A percentile compares a stretch with the other conserved stretches of the same genome.
Evolutionary conservation across 2,888 invertebrate species (phyloP).

Genomic region (Trissonchulus sp.): DNA sequence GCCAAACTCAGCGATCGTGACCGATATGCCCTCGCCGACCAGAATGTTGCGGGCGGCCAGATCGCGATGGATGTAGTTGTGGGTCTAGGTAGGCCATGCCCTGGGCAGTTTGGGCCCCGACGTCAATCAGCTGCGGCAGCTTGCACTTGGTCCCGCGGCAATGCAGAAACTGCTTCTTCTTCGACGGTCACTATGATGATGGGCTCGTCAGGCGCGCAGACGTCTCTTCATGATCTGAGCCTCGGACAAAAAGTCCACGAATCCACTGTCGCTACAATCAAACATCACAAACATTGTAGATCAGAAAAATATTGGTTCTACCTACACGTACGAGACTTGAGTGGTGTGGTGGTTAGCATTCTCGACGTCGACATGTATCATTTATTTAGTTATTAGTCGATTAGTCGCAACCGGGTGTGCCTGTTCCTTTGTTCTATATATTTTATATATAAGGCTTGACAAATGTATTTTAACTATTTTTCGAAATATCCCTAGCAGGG

Average conservation of each 20-base stretch:
- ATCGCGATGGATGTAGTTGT: conserved; percentile 98
- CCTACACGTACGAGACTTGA: too few species aligned
- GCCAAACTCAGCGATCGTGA: conserved; percentile 98
- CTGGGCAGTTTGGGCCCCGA: conserved; percentile 96
- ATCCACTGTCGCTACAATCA: conserved; percentile 77
- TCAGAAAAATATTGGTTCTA: too few species aligned
- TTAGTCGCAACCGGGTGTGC: too few species aligned
- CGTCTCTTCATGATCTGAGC: conserved; percentile 99
- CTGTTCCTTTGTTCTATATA: too few species aligned
- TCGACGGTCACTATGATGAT: conserved; percentile 98
- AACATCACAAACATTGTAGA: neutral
- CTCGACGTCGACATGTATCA: too few species aligned
- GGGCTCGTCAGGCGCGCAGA: conserved; percentile 97
- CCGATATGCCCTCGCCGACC: conserved; percentile 86
- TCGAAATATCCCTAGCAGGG: too few species aligned
- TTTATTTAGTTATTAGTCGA: too few species aligned
- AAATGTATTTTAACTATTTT: too few species aligned
- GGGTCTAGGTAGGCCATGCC: conserved; percentile 99
- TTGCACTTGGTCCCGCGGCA: conserved; percentile 78
- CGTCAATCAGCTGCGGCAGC: conserved; percentile 88
- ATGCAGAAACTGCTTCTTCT: conserved; percentile 90
- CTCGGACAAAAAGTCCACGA: conserved; percentile 97
- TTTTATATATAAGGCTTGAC: too few species aligned
- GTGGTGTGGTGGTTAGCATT: too few species aligned
- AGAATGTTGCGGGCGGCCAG: conserved; percentile 95